Percentiles rank a stretch among this genome's conserved stretches.
Conservation (phyloP, 2,797 vertebrate genomes). For the Pseudopleuronectes americanus region DNA sequence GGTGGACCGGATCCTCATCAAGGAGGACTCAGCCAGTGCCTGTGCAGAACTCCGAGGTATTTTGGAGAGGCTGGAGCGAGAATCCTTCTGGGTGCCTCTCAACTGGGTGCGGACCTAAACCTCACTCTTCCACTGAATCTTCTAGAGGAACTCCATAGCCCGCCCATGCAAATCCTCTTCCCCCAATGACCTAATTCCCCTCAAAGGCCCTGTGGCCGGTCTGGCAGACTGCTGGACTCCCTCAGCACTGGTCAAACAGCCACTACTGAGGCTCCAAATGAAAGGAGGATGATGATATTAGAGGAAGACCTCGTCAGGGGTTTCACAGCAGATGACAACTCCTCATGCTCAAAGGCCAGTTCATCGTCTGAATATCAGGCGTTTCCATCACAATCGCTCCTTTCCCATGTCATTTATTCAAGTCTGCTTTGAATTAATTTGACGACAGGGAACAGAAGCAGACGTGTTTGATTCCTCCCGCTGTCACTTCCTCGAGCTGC, state of each 20-base stretch:
- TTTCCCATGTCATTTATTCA: constrained; percentile 27
- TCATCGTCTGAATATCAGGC: too few relatives aligned
- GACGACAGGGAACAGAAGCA: not conserved
- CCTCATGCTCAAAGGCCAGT: not conserved
- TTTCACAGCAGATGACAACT: constrained; percentile 10
- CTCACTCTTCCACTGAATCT: not conserved
- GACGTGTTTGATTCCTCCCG: constrained; percentile 14
- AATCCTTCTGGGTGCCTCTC: constrained; percentile 92
- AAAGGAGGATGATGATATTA: too few relatives aligned
- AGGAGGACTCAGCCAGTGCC: constrained; percentile 90
- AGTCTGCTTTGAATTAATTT: constrained; percentile 33
- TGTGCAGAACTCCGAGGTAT: constrained; percentile 86
- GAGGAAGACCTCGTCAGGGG: constrained; percentile 18
- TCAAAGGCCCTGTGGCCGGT: not conserved
- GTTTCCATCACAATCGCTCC: not conserved
- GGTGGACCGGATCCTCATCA: constrained; percentile 90
- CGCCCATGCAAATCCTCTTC: constrained; percentile 27
- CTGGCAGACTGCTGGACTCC: constrained; percentile 12
- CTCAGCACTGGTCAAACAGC: not conserved
- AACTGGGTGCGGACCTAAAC: constrained; percentile 90
- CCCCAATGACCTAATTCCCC: constrained; percentile 10
- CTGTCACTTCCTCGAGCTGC: constrained; percentile 28
- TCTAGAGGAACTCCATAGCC: constrained; percentile 27
- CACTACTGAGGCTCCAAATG: too few relatives aligned
- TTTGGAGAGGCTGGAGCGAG: constrained; percentile 89